phyloP scores from a whole-genome alignment of 35 echinoderm and acorn worm species.

The Chiridota heheva region DNA sequence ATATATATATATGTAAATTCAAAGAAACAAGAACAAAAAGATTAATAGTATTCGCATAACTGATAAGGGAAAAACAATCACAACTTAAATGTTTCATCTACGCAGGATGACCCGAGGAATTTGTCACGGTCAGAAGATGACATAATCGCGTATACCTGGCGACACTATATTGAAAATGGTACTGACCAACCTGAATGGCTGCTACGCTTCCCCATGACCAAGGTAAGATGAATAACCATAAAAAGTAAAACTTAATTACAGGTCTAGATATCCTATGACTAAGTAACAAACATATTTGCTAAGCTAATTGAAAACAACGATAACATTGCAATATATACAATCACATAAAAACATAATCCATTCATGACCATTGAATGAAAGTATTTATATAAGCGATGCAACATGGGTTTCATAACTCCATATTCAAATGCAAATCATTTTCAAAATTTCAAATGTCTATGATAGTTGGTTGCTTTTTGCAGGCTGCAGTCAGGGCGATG shows the following conservation, averaged over 20 bases:
- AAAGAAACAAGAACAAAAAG: no score
- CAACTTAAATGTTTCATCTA: no score
- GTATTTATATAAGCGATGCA: neutral
- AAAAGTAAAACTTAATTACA: neutral
- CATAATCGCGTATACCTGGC: slow-evolving; percentile 24
- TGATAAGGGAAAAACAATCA: no score
- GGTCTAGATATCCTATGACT: slow-evolving; percentile 4
- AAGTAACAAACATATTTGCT: slow-evolving; percentile 21
- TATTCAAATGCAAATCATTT: neutral
- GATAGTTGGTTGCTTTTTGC: neutral
- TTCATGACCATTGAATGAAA: neutral
- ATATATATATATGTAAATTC: no score
- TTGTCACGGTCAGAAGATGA: neutral
- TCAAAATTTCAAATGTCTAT: neutral
- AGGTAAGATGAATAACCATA: neutral
- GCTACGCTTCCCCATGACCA: slow-evolving; percentile 12
- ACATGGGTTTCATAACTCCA: neutral
- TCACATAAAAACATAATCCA: neutral
- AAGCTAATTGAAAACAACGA: slow-evolving; percentile 41
- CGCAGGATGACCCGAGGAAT: no score
- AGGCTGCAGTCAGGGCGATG: slow-evolving; percentile 66
- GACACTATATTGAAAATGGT: slow-evolving; percentile 21
- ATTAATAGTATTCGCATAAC: no score
- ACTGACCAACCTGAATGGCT: slow-evolving; percentile 2
- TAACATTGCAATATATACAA: neutral